Percentiles rank a stretch among this genome's conserved stretches.
These are phyloP conservation scores for Eulemur coronatus DNA, from an alignment of 2,797 vertebrate species.

Conservation along the genomic window DNA sequence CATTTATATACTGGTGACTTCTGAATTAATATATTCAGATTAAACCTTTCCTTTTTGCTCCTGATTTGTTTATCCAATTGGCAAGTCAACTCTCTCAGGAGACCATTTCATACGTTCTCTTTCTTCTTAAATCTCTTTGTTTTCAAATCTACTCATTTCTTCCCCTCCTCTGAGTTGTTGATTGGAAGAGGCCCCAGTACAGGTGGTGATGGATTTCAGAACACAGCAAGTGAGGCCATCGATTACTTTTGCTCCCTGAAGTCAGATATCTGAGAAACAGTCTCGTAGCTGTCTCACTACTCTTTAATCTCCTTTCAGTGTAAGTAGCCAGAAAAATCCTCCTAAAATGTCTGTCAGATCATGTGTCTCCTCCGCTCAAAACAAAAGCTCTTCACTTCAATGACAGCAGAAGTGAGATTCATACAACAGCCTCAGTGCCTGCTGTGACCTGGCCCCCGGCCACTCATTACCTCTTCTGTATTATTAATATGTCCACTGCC, in stretches of 20 bases:
- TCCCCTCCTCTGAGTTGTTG: not conserved
- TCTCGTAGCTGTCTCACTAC: not conserved
- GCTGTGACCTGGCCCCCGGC: not conserved
- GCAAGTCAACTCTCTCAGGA: not conserved
- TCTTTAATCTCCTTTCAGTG: not conserved
- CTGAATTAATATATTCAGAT: not conserved
- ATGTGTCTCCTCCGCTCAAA: not conserved
- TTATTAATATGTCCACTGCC: not conserved
- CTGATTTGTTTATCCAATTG: not conserved
- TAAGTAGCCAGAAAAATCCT: not conserved
- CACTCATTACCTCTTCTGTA: not conserved
- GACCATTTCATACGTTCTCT: not conserved
- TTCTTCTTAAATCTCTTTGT: not conserved
- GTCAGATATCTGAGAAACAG: not conserved
- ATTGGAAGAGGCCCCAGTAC: not conserved
- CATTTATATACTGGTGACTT: not conserved
- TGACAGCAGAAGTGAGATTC: not conserved
- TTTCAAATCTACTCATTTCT: not conserved
- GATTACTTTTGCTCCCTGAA: not conserved
- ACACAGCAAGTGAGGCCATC: not conserved
- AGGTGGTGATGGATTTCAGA: not conserved
- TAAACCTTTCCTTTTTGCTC: not conserved
- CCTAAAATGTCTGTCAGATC: not conserved
- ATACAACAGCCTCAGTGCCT: not conserved
- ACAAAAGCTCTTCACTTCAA: not conserved